These are phyloP conservation scores for Venturia canescens DNA, from an alignment of 1,140 invertebrate genomes.

Conservation along the genomic window DNA sequence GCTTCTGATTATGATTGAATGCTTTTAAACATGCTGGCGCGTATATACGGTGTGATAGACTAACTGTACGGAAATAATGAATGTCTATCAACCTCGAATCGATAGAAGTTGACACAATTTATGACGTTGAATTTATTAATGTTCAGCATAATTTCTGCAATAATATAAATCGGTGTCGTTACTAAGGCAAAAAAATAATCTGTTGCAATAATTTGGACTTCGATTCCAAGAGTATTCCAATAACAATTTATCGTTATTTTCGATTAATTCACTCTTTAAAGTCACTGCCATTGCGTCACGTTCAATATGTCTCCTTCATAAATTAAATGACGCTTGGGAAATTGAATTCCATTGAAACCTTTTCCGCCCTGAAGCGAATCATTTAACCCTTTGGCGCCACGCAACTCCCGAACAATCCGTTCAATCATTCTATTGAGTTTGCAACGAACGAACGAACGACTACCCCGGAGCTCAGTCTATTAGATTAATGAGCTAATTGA, in stretches of 20 bases:
- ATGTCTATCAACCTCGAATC: too few species aligned
- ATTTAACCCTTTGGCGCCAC: slow-evolving; percentile 22
- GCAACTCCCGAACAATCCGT: neutral
- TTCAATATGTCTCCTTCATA: slow-evolving; percentile 26
- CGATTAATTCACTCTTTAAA: neutral
- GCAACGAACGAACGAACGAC: slow-evolving; percentile 16
- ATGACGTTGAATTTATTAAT: too few species aligned
- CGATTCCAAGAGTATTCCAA: neutral
- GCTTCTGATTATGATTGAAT: too few species aligned
- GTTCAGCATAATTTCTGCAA: too few species aligned
- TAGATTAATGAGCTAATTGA: slow-evolving; percentile 34
- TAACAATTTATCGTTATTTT: neutral
- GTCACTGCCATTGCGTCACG: neutral
- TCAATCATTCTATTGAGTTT: slow-evolving; percentile 21
- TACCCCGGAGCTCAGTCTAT: neutral
- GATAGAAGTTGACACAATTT: too few species aligned
- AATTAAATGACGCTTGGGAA: slow-evolving; percentile 29
- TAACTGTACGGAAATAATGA: too few species aligned
- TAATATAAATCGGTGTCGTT: neutral
- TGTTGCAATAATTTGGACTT: neutral
- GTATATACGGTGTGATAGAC: too few species aligned
- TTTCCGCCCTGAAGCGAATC: neutral
- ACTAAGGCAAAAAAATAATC: neutral
- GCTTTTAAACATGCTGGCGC: too few species aligned
- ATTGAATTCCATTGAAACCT: slow-evolving; percentile 22